phyloP scores from a whole-genome alignment of 2,888 invertebrate genomes.

The Sicus ferrugineus region DNA sequence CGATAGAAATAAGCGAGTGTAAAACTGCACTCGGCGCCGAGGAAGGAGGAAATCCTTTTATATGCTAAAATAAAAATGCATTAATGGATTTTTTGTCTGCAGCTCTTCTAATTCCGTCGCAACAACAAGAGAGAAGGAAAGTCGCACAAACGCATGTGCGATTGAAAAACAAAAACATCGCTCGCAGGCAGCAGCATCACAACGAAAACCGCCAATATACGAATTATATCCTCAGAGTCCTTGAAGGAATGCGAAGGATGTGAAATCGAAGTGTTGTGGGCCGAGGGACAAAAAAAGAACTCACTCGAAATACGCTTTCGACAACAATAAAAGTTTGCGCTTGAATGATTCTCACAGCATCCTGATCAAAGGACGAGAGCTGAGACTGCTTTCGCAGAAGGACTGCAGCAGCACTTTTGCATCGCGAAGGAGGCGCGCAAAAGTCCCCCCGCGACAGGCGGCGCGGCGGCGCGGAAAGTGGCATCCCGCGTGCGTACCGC shows the following conservation, averaged over 20 bases:
- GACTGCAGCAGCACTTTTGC: not conserved
- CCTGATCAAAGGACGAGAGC: slow-evolving; percentile 63
- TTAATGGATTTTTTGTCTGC: slow-evolving; percentile 24
- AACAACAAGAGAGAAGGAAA: not conserved
- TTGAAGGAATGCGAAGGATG: not conserved
- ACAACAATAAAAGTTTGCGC: slow-evolving; percentile 52
- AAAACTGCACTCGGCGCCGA: slow-evolving; percentile 35
- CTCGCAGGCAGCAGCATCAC: not conserved
- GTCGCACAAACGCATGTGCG: slow-evolving; percentile 23
- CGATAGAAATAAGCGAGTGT: slow-evolving; percentile 45
- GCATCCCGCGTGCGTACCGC: not conserved
- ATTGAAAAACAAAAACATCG: slow-evolving; percentile 7
- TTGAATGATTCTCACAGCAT: slow-evolving; percentile 57
- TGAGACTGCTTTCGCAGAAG: slow-evolving; percentile 36
- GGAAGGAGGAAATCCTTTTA: slow-evolving; percentile 18
- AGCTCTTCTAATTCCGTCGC: too few species aligned
- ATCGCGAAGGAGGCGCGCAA: too few species aligned
- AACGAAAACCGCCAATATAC: slow-evolving; percentile 32
- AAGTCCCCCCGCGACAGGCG: too few species aligned
- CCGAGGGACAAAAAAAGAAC: not conserved
- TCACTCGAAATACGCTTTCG: slow-evolving; percentile 1
- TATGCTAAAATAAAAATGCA: slow-evolving; percentile 29
- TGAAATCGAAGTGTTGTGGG: not conserved
- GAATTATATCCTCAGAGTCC: slow-evolving; percentile 14
- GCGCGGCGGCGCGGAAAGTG: too few species aligned